phyloP scores from a whole-genome alignment of 2,888 invertebrate genomes.

The Sesamia inferens region DNA sequence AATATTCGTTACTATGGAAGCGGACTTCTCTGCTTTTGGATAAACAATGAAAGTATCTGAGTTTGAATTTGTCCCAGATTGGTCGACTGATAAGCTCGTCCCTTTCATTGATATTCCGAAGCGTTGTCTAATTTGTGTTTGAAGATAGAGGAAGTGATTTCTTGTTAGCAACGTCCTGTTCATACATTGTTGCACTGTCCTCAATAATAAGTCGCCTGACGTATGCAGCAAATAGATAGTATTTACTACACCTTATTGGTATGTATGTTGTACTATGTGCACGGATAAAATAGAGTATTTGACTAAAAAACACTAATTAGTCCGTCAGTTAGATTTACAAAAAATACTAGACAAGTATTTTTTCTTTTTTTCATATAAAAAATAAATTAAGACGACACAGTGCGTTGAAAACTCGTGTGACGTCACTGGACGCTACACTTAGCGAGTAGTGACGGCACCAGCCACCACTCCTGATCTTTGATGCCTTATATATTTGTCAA shows the following conservation, averaged over 20 bases:
- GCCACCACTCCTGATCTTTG: too few relatives aligned
- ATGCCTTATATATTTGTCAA: too few relatives aligned
- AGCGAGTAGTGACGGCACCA: too few relatives aligned
- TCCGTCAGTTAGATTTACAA: too few relatives aligned
- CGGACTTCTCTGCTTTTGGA: slow-evolving; percentile 31
- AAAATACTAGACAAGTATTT: too few relatives aligned
- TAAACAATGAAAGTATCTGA: slow-evolving; percentile 31
- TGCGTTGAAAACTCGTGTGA: too few relatives aligned
- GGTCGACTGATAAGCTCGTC: slow-evolving; percentile 35
- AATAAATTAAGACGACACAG: too few relatives aligned
- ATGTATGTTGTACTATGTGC: background rate
- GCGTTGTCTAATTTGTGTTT: slow-evolving; percentile 83
- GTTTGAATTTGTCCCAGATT: slow-evolving; percentile 53
- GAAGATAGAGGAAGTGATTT: slow-evolving; percentile 83
- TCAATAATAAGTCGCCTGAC: slow-evolving; percentile 1
- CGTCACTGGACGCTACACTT: too few relatives aligned
- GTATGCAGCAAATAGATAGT: background rate
- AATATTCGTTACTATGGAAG: slow-evolving; percentile 30
- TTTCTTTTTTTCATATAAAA: too few relatives aligned
- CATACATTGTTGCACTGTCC: slow-evolving; percentile 66
- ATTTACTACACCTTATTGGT: background rate
- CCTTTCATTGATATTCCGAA: slow-evolving; percentile 83
- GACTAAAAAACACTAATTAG: too few relatives aligned
- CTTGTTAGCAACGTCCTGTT: slow-evolving; percentile 78
- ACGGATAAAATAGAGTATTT: background rate